Evolutionary conservation across 2,113 vertebrate species (phyloP).

Genomic region (Climacteris rufus): DNA sequence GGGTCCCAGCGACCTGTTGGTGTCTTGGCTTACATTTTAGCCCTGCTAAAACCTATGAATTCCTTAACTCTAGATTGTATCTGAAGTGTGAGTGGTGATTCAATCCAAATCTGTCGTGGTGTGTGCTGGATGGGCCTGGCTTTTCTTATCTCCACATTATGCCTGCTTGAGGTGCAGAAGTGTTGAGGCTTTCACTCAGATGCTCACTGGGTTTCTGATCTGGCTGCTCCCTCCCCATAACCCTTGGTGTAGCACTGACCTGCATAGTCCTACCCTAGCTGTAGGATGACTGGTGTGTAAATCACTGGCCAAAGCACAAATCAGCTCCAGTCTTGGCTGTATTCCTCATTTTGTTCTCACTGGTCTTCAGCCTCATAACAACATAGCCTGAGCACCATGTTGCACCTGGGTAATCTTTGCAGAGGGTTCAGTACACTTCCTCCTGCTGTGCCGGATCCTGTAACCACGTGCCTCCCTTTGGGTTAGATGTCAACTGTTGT

Average conservation of each 20-base stretch:
- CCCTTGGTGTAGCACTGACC: rapidly evolving
- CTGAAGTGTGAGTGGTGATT: neutral
- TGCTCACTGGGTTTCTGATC: neutral
- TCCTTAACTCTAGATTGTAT: neutral
- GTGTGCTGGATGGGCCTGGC: neutral
- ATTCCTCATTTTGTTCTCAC: neutral
- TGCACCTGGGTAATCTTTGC: neutral
- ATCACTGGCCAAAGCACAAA: neutral
- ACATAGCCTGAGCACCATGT: neutral
- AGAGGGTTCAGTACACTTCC: neutral
- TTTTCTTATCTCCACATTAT: neutral
- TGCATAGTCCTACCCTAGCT: neutral
- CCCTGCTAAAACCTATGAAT: neutral
- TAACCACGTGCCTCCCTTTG: neutral
- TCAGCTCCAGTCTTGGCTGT: neutral
- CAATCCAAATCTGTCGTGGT: rapidly evolving
- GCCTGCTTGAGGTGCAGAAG: neutral
- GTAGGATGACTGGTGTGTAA: neutral
- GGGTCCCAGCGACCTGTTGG: neutral
- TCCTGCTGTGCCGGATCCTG: neutral
- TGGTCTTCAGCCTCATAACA: neutral
- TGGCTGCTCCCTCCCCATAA: neutral
- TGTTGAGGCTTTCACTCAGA: neutral
- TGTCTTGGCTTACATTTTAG: neutral
- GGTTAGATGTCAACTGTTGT: neutral